Evolutionary conservation across 2,888 invertebrate genomes (phyloP).

Genomic region (Anthoptus insignis): DNA sequence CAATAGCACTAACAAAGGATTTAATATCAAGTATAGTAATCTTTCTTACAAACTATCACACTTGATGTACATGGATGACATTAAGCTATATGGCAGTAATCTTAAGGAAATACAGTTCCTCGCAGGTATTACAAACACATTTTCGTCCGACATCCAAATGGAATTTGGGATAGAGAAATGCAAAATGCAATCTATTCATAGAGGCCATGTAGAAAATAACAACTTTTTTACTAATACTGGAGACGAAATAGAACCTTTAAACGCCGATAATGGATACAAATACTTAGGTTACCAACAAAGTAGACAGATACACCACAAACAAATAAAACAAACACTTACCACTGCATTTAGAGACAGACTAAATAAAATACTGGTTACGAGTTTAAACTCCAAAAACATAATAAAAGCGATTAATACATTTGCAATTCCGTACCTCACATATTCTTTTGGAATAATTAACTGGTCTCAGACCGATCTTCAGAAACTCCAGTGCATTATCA

Average conservation of each 20-base stretch:
- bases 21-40: constrained; percentile 5
- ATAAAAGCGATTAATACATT: constrained; percentile 36
- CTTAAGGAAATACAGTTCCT: constrained; percentile 15
- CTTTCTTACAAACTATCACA: constrained; percentile 13
- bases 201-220: constrained; percentile 23
- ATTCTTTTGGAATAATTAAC: constrained; percentile 25
- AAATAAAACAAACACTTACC: constrained; percentile 27
- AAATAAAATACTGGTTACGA: constrained; percentile 20
- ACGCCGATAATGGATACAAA: constrained; percentile 28
- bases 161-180: constrained; percentile 43
- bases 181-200: constrained; percentile 28
- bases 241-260: constrained; percentile 25
- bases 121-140: constrained; percentile 16
- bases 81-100: constrained; percentile 29
- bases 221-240: constrained; percentile 16
- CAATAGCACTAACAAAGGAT: constrained; percentile 9
- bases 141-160: constrained; percentile 38
- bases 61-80: constrained; percentile 34
- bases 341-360: constrained; percentile 18
- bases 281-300: constrained; percentile 30
- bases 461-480: constrained; percentile 18
- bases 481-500: constrained; percentile 11
- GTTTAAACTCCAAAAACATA: constrained; percentile 20
- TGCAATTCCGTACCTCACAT: constrained; percentile 23
- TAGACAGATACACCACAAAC: constrained; percentile 9